These are phyloP conservation scores for Parasteatoda tepidariorum DNA, from an alignment of 1,140 invertebrate genomes.

Conservation along the genomic window DNA sequence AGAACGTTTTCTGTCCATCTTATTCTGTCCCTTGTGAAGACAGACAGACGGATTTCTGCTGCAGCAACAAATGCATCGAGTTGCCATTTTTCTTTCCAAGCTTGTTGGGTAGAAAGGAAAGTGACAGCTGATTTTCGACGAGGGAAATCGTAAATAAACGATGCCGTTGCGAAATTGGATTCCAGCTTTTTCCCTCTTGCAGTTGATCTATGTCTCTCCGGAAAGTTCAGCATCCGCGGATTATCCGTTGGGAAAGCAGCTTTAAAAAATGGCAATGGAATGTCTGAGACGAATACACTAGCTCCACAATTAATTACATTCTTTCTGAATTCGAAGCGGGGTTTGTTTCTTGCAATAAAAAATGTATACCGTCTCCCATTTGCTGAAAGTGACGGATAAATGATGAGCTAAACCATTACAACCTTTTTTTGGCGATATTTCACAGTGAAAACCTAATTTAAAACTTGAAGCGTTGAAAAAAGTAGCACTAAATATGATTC, in stretches of 20 bases:
- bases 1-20: background rate
- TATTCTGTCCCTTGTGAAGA: constrained; percentile 15
- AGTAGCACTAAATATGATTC: too few relatives aligned
- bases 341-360: too few relatives aligned
- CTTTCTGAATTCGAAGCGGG: too few relatives aligned
- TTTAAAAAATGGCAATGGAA: background rate
- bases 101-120: constrained; percentile 33
- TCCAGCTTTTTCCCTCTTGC: background rate
- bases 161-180: constrained; percentile 49
- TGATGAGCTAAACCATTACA: too few relatives aligned
- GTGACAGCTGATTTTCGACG: constrained; percentile 56
- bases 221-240: background rate
- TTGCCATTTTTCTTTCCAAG: constrained; percentile 34
- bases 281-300: background rate
- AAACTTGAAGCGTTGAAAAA: too few relatives aligned
- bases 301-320: background rate
- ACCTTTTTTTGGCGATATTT: too few relatives aligned
- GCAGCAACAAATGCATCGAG: constrained; percentile 21
- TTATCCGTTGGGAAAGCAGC: background rate
- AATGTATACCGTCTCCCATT: too few relatives aligned
- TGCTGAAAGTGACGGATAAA: too few relatives aligned
- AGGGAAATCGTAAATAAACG: constrained; percentile 57
- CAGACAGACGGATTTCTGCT: background rate
- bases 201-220: constrained; percentile 36
- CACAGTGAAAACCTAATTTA: too few relatives aligned